Conservation (phyloP, 2,113 vertebrate species). For the Oophaga pumilio region DNA sequence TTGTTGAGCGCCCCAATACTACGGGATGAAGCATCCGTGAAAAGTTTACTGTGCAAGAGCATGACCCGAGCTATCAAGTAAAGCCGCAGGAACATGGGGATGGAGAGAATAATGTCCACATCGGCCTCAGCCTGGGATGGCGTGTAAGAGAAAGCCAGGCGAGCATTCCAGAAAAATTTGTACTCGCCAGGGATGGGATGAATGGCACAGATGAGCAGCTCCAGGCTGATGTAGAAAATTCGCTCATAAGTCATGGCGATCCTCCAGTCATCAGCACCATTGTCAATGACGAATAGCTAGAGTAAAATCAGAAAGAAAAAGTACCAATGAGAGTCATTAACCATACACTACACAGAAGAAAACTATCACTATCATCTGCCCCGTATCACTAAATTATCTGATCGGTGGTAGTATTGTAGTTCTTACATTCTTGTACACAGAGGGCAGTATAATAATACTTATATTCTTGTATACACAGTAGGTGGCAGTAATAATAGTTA, state of each 20-base stretch:
- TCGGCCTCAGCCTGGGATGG: constrained; percentile 91
- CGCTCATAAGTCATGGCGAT: constrained; percentile 97
- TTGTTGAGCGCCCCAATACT: constrained; percentile 80
- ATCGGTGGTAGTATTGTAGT: background rate
- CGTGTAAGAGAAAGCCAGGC: constrained; percentile 92
- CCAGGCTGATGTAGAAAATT: constrained; percentile 92
- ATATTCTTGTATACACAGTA: background rate
- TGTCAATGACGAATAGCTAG: constrained; percentile 97
- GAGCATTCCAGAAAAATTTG: constrained; percentile 95
- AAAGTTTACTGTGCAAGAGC: constrained; percentile 97
- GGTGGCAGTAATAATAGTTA: background rate
- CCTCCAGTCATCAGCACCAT: constrained; percentile 96
- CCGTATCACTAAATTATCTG: no score
- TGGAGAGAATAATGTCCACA: constrained; percentile 97
- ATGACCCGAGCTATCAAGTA: constrained; percentile 98
- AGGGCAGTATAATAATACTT: background rate
- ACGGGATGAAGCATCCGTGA: constrained; percentile 80
- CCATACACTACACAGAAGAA: background rate
- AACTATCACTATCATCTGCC: no score
- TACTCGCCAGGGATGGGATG: constrained; percentile 96
- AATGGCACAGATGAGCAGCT: constrained; percentile 96
- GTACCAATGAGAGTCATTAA: background rate
- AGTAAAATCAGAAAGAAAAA: background rate
- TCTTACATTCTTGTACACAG: background rate
- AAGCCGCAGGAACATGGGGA: constrained; percentile 97